A percentile compares a stretch with the other conserved stretches of the same genome.
Evolutionary conservation across 2,797 vertebrate species (phyloP).

Genomic region (Diglossa cyanea): DNA sequence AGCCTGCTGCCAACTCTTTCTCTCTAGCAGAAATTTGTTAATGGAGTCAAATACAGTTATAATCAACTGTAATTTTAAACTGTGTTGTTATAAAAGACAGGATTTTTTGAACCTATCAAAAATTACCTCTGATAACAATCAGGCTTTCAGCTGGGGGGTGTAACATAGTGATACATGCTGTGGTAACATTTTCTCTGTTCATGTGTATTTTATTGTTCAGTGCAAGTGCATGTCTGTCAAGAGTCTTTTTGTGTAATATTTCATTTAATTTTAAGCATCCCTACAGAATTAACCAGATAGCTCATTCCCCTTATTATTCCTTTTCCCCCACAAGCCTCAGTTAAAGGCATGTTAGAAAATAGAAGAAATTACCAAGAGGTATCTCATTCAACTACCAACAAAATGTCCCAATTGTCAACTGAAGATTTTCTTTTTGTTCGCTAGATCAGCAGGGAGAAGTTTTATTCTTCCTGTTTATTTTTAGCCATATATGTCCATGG

Average conservation of each 20-base stretch:
- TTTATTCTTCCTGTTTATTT: neutral
- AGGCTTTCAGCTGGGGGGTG: fast-evolving
- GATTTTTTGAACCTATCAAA: neutral
- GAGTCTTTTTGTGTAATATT: neutral
- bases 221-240: neutral
- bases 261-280: neutral
- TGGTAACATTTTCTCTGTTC: neutral
- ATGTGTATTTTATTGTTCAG: fast-evolving
- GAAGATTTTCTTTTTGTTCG: neutral
- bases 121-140: fast-evolving
- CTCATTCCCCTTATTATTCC: neutral
- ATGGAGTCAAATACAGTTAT: neutral
- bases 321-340: neutral
- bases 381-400: neutral
- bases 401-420: neutral
- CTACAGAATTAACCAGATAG: neutral
- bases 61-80: neutral
- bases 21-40: neutral
- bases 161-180: fast-evolving
- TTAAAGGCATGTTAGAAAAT: neutral
- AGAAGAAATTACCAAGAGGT: neutral
- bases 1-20: neutral
- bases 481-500: fast-evolving
- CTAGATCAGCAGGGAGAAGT: neutral
- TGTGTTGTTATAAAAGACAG: neutral